Evolutionary conservation across 2,797 vertebrate genomes (phyloP).

Genomic region (Urocyon cinereoargenteus): DNA sequence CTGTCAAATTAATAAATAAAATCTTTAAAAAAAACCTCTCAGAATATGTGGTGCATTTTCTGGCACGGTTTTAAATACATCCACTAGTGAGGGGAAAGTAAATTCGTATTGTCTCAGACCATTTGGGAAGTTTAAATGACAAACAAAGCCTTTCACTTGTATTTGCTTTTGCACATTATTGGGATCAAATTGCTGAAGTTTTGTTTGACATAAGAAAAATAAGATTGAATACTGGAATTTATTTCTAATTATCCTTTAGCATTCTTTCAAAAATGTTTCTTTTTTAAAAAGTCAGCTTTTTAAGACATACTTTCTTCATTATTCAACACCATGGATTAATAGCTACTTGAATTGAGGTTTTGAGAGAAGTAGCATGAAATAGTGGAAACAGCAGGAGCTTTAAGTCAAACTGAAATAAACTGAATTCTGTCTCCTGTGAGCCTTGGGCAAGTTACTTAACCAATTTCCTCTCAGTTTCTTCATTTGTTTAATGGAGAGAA

Average conservation of each 20-base stretch:
- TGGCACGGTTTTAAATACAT: not conserved
- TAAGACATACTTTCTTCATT: conserved; percentile 33
- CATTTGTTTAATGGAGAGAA: conserved; percentile 39
- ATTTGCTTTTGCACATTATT: not conserved
- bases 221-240: conserved; percentile 30
- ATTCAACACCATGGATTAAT: conserved; percentile 19
- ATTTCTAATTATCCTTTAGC: not conserved
- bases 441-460: conserved; percentile 16
- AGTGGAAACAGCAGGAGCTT: conserved; percentile 15
- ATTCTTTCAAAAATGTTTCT: not conserved
- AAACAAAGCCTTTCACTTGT: not conserved
- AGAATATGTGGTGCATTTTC: conserved; percentile 39
- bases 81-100: not conserved
- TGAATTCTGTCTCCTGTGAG: not conserved
- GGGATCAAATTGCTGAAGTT: not conserved
- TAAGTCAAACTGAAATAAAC: conserved; percentile 6
- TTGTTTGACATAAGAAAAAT: conserved; percentile 14
- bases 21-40: conserved; percentile 26
- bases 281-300: not conserved
- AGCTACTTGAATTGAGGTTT: conserved; percentile 53
- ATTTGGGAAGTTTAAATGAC: conserved; percentile 38
- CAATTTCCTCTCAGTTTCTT: conserved; percentile 25
- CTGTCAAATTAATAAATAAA: too few species aligned
- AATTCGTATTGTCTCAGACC: not conserved
- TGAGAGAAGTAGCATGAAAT: not conserved